Percentiles rank a stretch among this genome's conserved stretches.
These are phyloP conservation scores for Falcaria lacertinaria DNA, from an alignment of 2,888 invertebrate species.

Conservation along the genomic window DNA sequence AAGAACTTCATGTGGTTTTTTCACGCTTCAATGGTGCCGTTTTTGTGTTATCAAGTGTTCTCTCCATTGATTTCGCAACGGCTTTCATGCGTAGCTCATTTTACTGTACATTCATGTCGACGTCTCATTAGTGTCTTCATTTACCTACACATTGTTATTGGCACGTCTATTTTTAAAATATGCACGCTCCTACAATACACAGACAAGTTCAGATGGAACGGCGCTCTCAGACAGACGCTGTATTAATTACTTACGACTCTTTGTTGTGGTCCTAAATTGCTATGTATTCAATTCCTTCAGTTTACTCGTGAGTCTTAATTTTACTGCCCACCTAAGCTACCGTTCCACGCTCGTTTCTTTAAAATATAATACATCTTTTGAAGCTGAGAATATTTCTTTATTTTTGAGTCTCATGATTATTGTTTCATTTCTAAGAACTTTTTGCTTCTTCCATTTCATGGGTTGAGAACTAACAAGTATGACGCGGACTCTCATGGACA, in stretches of 20 bases:
- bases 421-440: not conserved
- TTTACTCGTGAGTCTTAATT: not conserved
- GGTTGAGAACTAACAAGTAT: constrained; percentile 21
- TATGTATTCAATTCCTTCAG: not conserved
- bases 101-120: constrained; percentile 42
- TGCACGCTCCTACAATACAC: constrained; percentile 25
- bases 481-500: constrained; percentile 13
- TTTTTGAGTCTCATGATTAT: not conserved
- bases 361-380: too few species aligned
- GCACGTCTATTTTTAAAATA: constrained; percentile 51
- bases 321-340: not conserved
- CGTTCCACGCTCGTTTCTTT: not conserved
- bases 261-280: constrained; percentile 24
- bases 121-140: constrained; percentile 64
- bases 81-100: constrained; percentile 43
- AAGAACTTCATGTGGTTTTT: constrained; percentile 3
- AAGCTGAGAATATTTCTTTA: not conserved
- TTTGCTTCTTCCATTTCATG: not conserved
- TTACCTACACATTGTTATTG: constrained; percentile 55
- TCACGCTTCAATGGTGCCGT: constrained; percentile 13
- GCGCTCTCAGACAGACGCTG: constrained; percentile 14
- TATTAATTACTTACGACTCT: constrained; percentile 33
- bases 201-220: constrained; percentile 23
- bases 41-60: constrained; percentile 17
- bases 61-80: constrained; percentile 31